A percentile compares a stretch with the other conserved stretches of the same genome.
These are phyloP conservation scores for Drosophila anomalata DNA, from an alignment of 2,888 invertebrate genomes.

Conservation along the genomic window DNA sequence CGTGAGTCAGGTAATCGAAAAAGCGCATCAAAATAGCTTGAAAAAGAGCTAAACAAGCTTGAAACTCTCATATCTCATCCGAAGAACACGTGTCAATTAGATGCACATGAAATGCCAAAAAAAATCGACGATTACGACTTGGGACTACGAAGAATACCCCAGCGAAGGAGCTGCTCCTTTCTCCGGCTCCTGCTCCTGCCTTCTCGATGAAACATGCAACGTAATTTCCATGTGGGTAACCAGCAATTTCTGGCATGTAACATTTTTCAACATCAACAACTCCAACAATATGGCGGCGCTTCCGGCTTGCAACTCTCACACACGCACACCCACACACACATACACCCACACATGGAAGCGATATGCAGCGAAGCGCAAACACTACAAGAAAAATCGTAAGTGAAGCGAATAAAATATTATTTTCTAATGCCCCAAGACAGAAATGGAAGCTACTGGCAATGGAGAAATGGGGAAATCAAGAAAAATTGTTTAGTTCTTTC, in stretches of 20 bases:
- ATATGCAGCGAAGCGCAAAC: slow-evolving; percentile 60
- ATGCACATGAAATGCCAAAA: slow-evolving; percentile 1
- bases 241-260: slow-evolving; percentile 80
- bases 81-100: slow-evolving; percentile 13
- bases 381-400: slow-evolving; percentile 79
- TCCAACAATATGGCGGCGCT: slow-evolving; percentile 74
- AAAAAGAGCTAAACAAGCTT: no score
- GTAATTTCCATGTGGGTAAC: slow-evolving; percentile 81
- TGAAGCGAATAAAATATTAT: slow-evolving; percentile 80
- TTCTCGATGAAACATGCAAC: slow-evolving; percentile 71
- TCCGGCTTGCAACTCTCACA: slow-evolving; percentile 17
- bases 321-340: slow-evolving; percentile 13
- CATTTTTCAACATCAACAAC: slow-evolving; percentile 80
- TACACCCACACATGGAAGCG: slow-evolving; percentile 12
- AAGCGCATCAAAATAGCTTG: not conserved
- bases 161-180: slow-evolving; percentile 23
- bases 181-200: not conserved
- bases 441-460: slow-evolving; percentile 31
- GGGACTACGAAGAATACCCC: not conserved
- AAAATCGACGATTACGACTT: slow-evolving; percentile 9
- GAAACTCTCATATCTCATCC: no score
- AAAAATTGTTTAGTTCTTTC: slow-evolving; percentile 69
- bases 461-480: slow-evolving; percentile 63
- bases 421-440: slow-evolving; percentile 73
- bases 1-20: not conserved